Base-by-base conservation (phyloP, 2,113 vertebrate species). In the Cranoglanis bouderius region DNA sequence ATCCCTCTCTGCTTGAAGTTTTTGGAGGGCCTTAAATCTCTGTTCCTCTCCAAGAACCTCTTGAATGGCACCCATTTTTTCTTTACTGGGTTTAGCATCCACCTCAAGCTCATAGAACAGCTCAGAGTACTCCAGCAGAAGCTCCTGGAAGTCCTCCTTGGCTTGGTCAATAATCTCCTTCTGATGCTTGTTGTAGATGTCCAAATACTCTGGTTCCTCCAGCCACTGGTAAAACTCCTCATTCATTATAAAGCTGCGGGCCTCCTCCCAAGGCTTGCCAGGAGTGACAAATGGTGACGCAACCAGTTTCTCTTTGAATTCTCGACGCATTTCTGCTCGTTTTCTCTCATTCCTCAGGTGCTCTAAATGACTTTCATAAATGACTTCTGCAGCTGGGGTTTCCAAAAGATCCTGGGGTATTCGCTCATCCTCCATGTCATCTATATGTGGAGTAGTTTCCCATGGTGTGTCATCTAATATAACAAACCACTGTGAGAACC, bases 21-120 rank as follows among this genome's bases (percentile, higher is more conserved):
- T 98, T 86, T 99, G 98, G 18, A 99, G 91, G 0, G 98, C 97
- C 91, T 99, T 99, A 92, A 99, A 99, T 4, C 98, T 86, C 78
- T 97, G 98, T 77, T 99, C 98, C 43, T 99, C 98, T 0, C 97
- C 97, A 90, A 99, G 77, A 3, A 98, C 96, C 0, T 99, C 98
- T 93, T 98, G 98, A 82, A 99, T 99, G 46, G 98, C 97, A 0
- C 96, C 98, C 98, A 99, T 99, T 93, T 99, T 99, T 92, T 99
- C 98, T 94, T 99, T 99, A 95, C 98, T 99, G 89, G 98, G 98
- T 55, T 99, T 99, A 43, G 98, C 98, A 85, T 99, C 98, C 3
- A 99, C 94, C 92, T 99, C 98, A 72, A 99, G 95, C 87, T 99
- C 98, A 86, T 99, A 99, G 90, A 99, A 99, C 14, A 99, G 95